phyloP scores from a whole-genome alignment of 1,140 invertebrate genomes.

The Zaprionus davidi region DNA sequence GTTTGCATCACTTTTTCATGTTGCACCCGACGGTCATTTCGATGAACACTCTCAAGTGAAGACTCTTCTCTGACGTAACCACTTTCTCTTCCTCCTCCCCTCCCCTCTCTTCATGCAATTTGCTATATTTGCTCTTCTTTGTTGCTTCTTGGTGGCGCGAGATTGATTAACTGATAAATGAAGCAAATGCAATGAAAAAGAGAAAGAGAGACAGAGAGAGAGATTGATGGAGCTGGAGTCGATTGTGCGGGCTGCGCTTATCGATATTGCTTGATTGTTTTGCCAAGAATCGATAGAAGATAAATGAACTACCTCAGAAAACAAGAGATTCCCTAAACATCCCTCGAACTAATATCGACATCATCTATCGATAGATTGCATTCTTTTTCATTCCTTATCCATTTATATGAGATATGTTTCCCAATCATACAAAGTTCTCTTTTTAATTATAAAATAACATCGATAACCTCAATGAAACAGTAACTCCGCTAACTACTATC shows the following conservation, averaged over 20 bases:
- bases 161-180: conserved; percentile 7
- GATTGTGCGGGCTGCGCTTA: too few species aligned
- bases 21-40: conserved; percentile 21
- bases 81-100: not conserved
- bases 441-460: too few species aligned
- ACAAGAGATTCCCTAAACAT: not conserved
- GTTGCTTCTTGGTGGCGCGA: not conserved
- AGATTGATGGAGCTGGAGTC: not conserved
- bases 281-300: not conserved
- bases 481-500: too few species aligned
- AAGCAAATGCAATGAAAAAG: not conserved
- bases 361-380: not conserved
- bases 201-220: not conserved
- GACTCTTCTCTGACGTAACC: not conserved
- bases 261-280: too few species aligned
- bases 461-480: too few species aligned
- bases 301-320: not conserved
- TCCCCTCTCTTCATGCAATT: not conserved
- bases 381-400: too few species aligned
- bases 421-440: too few species aligned
- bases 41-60: conserved; percentile 8
- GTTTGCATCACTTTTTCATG: conserved; percentile 19
- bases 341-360: too few species aligned
- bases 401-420: too few species aligned
- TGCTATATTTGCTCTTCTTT: not conserved